phyloP scores from a whole-genome alignment of 2,888 invertebrate genomes.

The Cephus pulcher region DNA sequence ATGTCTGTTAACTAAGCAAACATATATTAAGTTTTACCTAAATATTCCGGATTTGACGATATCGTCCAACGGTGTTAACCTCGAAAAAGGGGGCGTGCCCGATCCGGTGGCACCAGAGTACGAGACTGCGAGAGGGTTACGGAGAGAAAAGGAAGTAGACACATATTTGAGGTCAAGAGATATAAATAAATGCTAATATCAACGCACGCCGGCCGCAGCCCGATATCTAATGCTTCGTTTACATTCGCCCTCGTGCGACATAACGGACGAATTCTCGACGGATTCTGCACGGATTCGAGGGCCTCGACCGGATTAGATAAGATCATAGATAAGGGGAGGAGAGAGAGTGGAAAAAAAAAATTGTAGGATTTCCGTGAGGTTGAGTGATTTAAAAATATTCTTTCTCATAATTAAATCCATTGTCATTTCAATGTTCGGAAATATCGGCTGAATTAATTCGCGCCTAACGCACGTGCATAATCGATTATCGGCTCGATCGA shows the following conservation, averaged over 20 bases:
- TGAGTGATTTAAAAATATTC: neutral
- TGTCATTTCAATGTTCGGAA: neutral
- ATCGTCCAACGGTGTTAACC: constrained; percentile 37
- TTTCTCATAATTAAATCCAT: neutral
- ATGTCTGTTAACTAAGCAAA: neutral
- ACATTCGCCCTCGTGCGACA: neutral
- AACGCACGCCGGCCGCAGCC: constrained; percentile 45
- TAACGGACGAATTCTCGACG: neutral
- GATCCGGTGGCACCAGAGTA: constrained; percentile 23
- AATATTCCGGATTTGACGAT: constrained; percentile 22
- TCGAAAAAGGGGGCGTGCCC: constrained; percentile 51
- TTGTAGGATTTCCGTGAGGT: neutral
- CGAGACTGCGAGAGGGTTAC: constrained; percentile 16
- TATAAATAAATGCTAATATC: constrained; percentile 64
- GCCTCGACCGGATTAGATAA: constrained; percentile 1
- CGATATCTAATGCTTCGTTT: constrained; percentile 49
- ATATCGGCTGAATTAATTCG: neutral
- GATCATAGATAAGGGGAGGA: neutral
- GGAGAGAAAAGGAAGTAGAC: constrained; percentile 37
- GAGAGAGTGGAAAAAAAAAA: neutral
- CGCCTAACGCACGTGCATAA: neutral
- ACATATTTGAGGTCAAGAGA: constrained; percentile 61
- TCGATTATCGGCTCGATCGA: neutral
- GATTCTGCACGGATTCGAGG: neutral
- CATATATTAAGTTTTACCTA: neutral